Conservation (phyloP, 30 jellyfish, hydroid and myxozoan genomes). For the Aurelia coerulea region DNA sequence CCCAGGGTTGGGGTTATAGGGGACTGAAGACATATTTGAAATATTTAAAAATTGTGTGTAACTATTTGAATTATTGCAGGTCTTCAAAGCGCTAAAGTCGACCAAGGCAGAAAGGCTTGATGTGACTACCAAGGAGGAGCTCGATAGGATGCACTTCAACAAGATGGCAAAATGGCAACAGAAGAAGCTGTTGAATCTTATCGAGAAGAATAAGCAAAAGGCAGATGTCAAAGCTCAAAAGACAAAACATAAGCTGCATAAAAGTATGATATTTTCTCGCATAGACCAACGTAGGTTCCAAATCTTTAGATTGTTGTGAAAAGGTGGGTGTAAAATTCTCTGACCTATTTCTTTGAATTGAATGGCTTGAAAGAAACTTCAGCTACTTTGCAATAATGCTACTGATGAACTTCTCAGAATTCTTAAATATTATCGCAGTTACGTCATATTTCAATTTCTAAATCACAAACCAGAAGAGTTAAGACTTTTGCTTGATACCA, state of each 20-base stretch:
- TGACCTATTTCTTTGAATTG: not conserved
- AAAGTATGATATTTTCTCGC: not conserved
- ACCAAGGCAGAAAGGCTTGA: conserved; percentile 14
- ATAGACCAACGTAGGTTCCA: not conserved
- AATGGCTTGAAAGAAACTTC: not conserved
- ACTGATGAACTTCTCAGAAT: too few species aligned
- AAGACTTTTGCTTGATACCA: too few species aligned
- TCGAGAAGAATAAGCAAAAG: conserved; percentile 20
- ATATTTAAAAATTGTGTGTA: too few species aligned
- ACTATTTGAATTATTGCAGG: conserved; percentile 20
- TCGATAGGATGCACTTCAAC: conserved; percentile 12
- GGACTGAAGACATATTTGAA: too few species aligned
- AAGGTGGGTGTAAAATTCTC: not conserved
- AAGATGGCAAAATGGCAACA: conserved; percentile 60
- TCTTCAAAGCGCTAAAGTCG: conserved; percentile 20
- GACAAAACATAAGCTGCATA: conserved; percentile 19
- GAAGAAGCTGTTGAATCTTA: conserved; percentile 30
- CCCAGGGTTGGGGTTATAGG: too few species aligned
- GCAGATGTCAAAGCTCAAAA: conserved; percentile 12
- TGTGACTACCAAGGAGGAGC: conserved; percentile 35
- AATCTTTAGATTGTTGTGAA: not conserved
- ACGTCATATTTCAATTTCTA: too few species aligned
- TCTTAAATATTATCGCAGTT: too few species aligned
- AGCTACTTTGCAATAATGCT: too few species aligned
- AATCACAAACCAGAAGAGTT: too few species aligned